Evolutionary conservation across 2,888 invertebrate species (phyloP), one percentile per base, ranked within the genome.

Genomic region (Diadegma fenestrale): DNA sequence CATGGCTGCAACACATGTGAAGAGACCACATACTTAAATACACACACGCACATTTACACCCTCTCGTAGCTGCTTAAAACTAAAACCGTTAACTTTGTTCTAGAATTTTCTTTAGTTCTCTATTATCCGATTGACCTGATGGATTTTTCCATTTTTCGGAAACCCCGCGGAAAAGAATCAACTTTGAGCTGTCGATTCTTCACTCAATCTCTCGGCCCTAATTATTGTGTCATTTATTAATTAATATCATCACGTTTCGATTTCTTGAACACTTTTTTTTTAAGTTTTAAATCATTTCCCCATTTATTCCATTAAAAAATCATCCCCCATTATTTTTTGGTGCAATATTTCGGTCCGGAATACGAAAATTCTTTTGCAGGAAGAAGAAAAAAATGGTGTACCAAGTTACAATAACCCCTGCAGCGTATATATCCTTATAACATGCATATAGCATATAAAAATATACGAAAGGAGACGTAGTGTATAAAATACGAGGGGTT

Each of bases 401-500:
- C 26, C 37, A 12, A 54, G 71, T 19, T 43, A 58, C 72, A 43
- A 68, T 43, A 68, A 64, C 45, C 22, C 89, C 22, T 54, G 91
- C 91, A 91, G 90, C 45, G 26, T 61, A 22, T 48, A 22, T 45
- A 64, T 22, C 43, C 37, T 45, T 79, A 45, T 69, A 3, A 58
- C 63, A 71, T 41, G 45, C 51, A 26, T 77, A 22, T 41, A 45
- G 72, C 2, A 72, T 37, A 33, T 51, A 37, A 33, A 58, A 26
- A 61, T 68, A 41, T 69, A 80, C 68, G 80, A 78, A 64, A 76
- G 69, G 68, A 77, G 84, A 79, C 54, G 83, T 33, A 61, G 86
- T 54, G 83, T 61, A 76, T 54, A 82, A 76, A 81, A 84, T 66
- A 76, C 76, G 86, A 68, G 85, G 87, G 87, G 81, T 85, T 73